These are phyloP conservation scores for Proterorhinus semilunaris DNA, from an alignment of 2,113 vertebrate species.

Conservation along the genomic window DNA sequence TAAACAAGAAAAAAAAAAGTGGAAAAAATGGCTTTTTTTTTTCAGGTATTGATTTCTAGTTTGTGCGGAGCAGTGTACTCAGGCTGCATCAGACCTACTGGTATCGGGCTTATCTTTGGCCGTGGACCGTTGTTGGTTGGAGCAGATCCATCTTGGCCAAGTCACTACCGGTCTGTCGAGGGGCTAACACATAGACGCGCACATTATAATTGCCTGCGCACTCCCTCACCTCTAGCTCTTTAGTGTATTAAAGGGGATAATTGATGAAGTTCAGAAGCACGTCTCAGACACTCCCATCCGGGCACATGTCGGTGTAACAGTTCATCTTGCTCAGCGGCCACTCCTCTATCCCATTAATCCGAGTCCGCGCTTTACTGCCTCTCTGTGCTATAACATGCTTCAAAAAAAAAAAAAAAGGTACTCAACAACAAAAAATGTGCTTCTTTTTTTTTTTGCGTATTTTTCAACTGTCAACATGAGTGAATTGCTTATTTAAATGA, in stretches of 20 bases:
- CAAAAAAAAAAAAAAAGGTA: not conserved
- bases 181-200: not conserved
- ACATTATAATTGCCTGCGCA: not conserved
- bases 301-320: not conserved
- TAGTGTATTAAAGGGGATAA: slow-evolving; percentile 1
- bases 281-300: not conserved
- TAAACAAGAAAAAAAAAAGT: slow-evolving; percentile 6
- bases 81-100: slow-evolving; percentile 21
- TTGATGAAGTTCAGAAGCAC: slow-evolving; percentile 3
- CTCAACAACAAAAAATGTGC: no score
- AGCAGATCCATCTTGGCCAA: slow-evolving; percentile 1
- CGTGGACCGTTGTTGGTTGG: not conserved
- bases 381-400: not conserved
- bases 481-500: no score
- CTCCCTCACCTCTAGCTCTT: not conserved
- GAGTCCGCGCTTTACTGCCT: not conserved
- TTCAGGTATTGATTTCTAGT: slow-evolving; percentile 33
- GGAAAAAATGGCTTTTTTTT: not conserved
- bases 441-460: no score
- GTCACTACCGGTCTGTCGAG: not conserved
- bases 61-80: slow-evolving; percentile 12
- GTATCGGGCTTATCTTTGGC: slow-evolving; percentile 9
- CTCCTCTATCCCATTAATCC: not conserved
- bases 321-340: not conserved
- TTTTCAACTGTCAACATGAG: no score